Percentiles rank a stretch among this genome's conserved stretches.
Evolutionary conservation across 2,888 invertebrate genomes (phyloP).

Genomic region (Cheilosia urbana): DNA sequence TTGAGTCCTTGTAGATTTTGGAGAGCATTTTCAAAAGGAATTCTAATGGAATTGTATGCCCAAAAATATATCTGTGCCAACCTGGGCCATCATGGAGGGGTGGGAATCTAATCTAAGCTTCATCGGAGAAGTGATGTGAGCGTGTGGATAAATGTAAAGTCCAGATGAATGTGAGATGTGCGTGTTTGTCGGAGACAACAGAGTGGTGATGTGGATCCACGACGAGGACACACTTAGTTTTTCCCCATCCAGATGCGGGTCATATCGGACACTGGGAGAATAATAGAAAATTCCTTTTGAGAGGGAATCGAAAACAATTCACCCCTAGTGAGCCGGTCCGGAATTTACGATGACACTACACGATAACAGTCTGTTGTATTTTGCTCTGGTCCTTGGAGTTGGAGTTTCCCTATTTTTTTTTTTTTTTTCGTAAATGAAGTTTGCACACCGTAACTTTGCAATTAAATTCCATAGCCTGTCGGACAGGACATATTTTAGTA

Average conservation of each 20-base stretch:
- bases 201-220: constrained; percentile 31
- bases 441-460: neutral
- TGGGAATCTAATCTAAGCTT: constrained; percentile 7
- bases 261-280: constrained; percentile 38
- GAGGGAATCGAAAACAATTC: constrained; percentile 30
- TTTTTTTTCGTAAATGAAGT: constrained; percentile 8
- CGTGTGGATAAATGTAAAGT: constrained; percentile 11
- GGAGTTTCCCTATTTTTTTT: no score
- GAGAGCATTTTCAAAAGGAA: constrained; percentile 45
- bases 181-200: constrained; percentile 34
- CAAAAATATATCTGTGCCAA: constrained; percentile 8
- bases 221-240: constrained; percentile 33
- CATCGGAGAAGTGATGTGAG: neutral
- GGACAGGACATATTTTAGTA: neutral
- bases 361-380: constrained; percentile 27
- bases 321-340: constrained; percentile 15
- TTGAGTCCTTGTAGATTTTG: constrained; percentile 38
- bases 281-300: constrained; percentile 65
- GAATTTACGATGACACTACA: constrained; percentile 34
- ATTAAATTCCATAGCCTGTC: constrained; percentile 13
- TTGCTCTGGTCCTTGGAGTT: neutral
- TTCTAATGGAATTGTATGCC: constrained; percentile 30
- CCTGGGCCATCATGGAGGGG: neutral
- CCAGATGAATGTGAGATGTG: constrained; percentile 30
- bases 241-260: constrained; percentile 33